Evolutionary conservation across 2,888 invertebrate genomes (phyloP), one percentile per base, ranked within the genome.

Genomic region (Ennomos quercinarius): DNA sequence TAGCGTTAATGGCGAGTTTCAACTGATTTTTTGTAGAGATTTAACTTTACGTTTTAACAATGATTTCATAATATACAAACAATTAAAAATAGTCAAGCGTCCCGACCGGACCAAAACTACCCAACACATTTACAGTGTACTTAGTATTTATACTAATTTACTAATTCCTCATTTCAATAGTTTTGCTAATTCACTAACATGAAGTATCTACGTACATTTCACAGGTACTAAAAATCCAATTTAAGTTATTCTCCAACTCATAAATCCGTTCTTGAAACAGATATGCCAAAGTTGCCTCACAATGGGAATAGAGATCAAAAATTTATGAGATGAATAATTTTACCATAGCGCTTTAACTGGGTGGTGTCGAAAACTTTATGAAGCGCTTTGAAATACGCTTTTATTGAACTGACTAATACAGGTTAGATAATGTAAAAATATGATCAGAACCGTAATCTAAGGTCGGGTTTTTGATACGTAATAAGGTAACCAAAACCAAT

Each of bases 1-100:
- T 73, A 72, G 63, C 71, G 71, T 68, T 72, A 74, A 73, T 74
- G 67, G 72, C 50, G 66, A 61, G 67, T 66, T 69, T 64, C 62
- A 63, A 64, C 50, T 36, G n/a, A 39, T 66, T 66, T 70, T 74
- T 71, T 5, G 27, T 27, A 27, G 27, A 6, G 27, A 27, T 66
- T 69, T 72, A 63, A 49, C 50, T 54, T 59, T 57, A 43, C 40
- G 36, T 43, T 54, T n/a, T n/a, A n/a, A n/a, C n/a, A n/a, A n/a
- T n/a, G n/a, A n/a, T n/a, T n/a, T n/a, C n/a, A n/a, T n/a, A n/a
- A n/a, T n/a, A n/a, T n/a, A n/a, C n/a, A n/a, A n/a, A n/a, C n/a
- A n/a, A n/a, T n/a, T n/a, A n/a, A n/a, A n/a, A n/a, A n/a, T n/a
- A n/a, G n/a, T n/a, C n/a, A n/a, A n/a, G n/a, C n/a, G n/a, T n/a